A percentile compares a stretch with the other conserved stretches of the same genome.
phyloP scores from a whole-genome alignment of 2,888 invertebrate species.

The Trachelus stipa region DNA sequence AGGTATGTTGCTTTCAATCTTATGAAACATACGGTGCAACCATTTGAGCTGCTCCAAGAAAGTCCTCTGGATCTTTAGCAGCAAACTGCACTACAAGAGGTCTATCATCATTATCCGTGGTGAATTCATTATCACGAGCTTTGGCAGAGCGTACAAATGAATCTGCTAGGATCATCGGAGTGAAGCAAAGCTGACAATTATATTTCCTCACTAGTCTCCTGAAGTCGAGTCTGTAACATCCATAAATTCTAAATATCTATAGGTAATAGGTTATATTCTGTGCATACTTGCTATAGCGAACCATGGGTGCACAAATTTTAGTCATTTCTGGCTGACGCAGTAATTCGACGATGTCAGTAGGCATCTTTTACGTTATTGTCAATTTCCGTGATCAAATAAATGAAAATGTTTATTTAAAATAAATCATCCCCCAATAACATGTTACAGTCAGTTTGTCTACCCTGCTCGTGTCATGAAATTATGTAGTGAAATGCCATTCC shows the following conservation, averaged over 20 bases:
- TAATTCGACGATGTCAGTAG: slow-evolving; percentile 72
- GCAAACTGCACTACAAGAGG: slow-evolving; percentile 97
- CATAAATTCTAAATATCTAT: background rate
- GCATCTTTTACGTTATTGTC: slow-evolving; percentile 34
- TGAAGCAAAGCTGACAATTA: slow-evolving; percentile 89
- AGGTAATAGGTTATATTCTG: slow-evolving; percentile 52
- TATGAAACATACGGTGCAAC: slow-evolving; percentile 76
- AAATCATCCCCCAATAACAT: background rate
- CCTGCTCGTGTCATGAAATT: background rate
- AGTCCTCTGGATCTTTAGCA: slow-evolving; percentile 84
- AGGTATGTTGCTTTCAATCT: background rate
- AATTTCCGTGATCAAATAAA: background rate
- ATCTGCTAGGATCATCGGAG: slow-evolving; percentile 97
- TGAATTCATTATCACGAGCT: slow-evolving; percentile 86
- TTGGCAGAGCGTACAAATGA: slow-evolving; percentile 90
- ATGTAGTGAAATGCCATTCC: background rate
- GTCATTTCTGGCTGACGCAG: slow-evolving; percentile 73
- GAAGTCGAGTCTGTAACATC: slow-evolving; percentile 76
- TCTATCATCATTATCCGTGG: slow-evolving; percentile 78
- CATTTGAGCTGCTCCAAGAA: slow-evolving; percentile 86
- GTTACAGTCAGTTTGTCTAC: background rate
- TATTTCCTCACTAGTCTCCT: slow-evolving; percentile 81
- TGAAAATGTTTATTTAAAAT: background rate
- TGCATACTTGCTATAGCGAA: slow-evolving; percentile 86
- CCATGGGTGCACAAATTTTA: slow-evolving; percentile 95